A percentile compares a stretch with the other conserved stretches of the same genome.
These are phyloP conservation scores for Fistularia tabacaria DNA, from an alignment of 2,797 vertebrate species.

Conservation along the genomic window DNA sequence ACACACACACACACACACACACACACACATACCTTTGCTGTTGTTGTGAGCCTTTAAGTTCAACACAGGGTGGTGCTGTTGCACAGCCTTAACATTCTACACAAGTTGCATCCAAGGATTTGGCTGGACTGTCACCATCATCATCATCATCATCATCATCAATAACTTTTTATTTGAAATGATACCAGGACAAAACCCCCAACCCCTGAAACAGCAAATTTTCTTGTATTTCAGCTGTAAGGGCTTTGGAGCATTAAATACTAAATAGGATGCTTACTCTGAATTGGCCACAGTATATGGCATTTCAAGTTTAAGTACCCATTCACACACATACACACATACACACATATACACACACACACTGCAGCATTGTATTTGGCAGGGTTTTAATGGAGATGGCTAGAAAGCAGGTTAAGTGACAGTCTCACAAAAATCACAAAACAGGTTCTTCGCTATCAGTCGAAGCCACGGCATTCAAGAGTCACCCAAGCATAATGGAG, in stretches of 20 bases:
- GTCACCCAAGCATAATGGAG: conserved; percentile 53
- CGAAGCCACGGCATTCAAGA: conserved; percentile 53
- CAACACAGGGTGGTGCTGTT: conserved; percentile 45
- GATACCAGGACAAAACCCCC: too few relatives aligned
- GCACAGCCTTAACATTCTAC: background rate
- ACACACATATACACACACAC: conserved; percentile 16
- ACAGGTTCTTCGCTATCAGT: conserved; percentile 59
- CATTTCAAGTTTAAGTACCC: background rate
- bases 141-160: too few relatives aligned
- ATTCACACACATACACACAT: conserved; percentile 5
- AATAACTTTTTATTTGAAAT: too few relatives aligned
- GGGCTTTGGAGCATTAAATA: too few relatives aligned
- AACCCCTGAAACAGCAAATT: too few relatives aligned
- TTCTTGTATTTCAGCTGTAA: too few relatives aligned
- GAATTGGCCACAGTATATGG: too few relatives aligned
- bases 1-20: too few relatives aligned
- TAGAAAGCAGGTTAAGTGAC: conserved; percentile 57
- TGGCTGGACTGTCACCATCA: background rate
- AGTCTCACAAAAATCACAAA: conserved; percentile 58
- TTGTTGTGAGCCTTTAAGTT: conserved; percentile 4
- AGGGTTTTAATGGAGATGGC: conserved; percentile 40
- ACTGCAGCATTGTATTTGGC: conserved; percentile 13
- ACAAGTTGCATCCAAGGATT: background rate
- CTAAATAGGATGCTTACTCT: too few relatives aligned
- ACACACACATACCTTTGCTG: too few relatives aligned